These are phyloP conservation scores for Phasia obesa DNA, from an alignment of 2,888 invertebrate species.

Conservation along the genomic window DNA sequence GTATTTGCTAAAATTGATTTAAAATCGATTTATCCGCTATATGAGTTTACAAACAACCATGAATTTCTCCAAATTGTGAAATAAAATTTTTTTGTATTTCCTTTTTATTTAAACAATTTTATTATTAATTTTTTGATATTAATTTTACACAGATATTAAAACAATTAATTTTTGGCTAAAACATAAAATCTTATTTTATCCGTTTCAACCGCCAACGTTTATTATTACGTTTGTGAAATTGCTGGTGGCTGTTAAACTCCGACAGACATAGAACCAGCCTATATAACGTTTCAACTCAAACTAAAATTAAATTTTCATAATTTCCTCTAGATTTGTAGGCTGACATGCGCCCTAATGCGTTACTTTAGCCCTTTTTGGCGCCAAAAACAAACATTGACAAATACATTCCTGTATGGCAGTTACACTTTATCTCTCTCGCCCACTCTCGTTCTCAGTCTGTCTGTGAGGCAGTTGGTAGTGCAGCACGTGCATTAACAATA, in stretches of 20 bases:
- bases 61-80: too few relatives aligned
- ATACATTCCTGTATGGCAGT: neutral
- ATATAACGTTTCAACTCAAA: constrained; percentile 57
- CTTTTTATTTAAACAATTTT: too few relatives aligned
- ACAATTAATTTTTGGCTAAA: too few relatives aligned
- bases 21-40: too few relatives aligned
- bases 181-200: constrained; percentile 19
- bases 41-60: too few relatives aligned
- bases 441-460: constrained; percentile 30
- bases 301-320: constrained; percentile 51
- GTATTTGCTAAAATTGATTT: too few relatives aligned
- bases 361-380: constrained; percentile 69
- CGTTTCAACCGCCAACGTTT: constrained; percentile 19
- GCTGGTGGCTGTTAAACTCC: neutral
- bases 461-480: constrained; percentile 26
- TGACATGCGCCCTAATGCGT: constrained; percentile 61
- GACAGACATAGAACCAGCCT: constrained; percentile 40
- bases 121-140: neutral
- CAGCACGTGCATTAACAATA: constrained; percentile 73
- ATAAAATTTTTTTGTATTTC: too few relatives aligned
- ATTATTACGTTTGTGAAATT: constrained; percentile 20
- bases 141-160: neutral
- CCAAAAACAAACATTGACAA: constrained; percentile 54
- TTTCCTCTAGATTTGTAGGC: constrained; percentile 15
- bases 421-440: constrained; percentile 35